These are phyloP conservation scores for Peromyscus maniculatus DNA, from an alignment of 2,113 vertebrate species.

Conservation along the genomic window DNA sequence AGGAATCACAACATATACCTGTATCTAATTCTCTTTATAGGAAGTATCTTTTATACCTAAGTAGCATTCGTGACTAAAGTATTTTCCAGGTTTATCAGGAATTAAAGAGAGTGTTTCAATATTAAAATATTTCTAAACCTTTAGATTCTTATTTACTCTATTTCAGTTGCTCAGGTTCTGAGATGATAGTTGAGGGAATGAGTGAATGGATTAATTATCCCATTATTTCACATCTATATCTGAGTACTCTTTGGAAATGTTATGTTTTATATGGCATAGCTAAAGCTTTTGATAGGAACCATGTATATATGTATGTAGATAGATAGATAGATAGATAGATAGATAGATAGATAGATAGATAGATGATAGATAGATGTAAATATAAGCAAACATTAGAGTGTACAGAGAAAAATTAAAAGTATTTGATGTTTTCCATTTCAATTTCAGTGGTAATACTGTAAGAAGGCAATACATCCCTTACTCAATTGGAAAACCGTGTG, in stretches of 20 bases:
- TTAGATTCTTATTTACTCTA: background rate
- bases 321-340: too few relatives aligned
- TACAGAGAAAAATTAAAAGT: background rate
- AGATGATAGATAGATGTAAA: background rate
- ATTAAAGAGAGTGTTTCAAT: background rate
- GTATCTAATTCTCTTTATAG: too few relatives aligned
- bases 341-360: background rate
- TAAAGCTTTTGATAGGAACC: background rate
- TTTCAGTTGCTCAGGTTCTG: background rate
- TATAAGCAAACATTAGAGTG: too few relatives aligned
- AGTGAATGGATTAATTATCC: background rate
- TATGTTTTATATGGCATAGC: background rate
- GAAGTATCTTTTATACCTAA: background rate
- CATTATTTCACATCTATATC: background rate
- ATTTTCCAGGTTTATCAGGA: background rate
- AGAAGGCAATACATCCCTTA: too few relatives aligned
- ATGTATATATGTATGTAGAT: too few relatives aligned
- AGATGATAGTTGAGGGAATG: background rate
- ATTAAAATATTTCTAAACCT: background rate
- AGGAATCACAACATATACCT: too few relatives aligned
- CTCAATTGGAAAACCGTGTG: too few relatives aligned
- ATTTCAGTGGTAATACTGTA: background rate
- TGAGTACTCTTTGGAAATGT: background rate
- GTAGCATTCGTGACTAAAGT: background rate
- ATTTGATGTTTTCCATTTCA: background rate